A percentile compares a stretch with the other conserved stretches of the same genome.
phyloP scores from a whole-genome alignment of 2,113 vertebrate genomes.

The Edolisoma coerulescens region DNA sequence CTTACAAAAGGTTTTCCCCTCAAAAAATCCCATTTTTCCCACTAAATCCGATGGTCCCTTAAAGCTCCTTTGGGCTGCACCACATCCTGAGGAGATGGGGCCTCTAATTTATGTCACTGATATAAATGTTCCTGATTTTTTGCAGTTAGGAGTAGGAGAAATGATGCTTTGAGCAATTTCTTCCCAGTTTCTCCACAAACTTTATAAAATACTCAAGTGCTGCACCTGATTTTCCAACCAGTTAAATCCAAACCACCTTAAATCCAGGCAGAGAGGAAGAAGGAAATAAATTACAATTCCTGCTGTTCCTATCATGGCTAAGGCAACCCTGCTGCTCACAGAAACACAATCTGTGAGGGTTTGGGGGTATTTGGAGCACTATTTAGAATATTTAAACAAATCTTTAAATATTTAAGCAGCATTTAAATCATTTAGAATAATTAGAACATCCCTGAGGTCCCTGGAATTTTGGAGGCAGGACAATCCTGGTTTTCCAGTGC shows the following conservation, averaged over 20 bases:
- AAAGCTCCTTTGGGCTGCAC: neutral
- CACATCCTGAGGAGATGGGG: neutral
- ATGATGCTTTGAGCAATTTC: neutral
- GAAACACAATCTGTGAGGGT: neutral
- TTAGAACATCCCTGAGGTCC: neutral
- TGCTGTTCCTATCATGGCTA: neutral
- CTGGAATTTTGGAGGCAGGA: neutral
- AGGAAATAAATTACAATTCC: neutral
- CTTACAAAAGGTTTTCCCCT: neutral
- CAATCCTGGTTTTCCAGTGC: neutral
- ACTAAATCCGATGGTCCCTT: neutral
- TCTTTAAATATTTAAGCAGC: neutral
- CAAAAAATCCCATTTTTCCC: neutral
- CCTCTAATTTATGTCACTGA: accelerated
- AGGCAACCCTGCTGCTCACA: neutral
- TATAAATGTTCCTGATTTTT: neutral
- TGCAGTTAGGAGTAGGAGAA: neutral
- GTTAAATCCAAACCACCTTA: neutral
- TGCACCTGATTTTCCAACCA: neutral
- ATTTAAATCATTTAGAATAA: neutral
- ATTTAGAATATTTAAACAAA: neutral
- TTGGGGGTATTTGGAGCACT: neutral
- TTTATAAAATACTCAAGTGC: neutral
- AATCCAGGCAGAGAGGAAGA: neutral
- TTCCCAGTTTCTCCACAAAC: neutral